Base-by-base conservation (phyloP, 2,113 vertebrate species). In the Todiramphus chloris region DNA sequence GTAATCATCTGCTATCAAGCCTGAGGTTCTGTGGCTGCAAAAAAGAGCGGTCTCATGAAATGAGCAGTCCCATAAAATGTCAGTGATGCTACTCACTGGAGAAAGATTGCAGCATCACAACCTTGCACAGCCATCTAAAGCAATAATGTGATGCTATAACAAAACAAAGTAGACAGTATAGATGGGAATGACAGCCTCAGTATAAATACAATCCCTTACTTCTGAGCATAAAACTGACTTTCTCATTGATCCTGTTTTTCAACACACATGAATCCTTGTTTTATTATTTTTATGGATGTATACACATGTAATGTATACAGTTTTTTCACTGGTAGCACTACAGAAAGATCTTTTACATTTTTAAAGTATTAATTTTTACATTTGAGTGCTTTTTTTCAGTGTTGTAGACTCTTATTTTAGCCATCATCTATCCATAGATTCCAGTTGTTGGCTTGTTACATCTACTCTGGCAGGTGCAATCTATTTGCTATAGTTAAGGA, bases 101-200 rank as follows among this genome's bases (percentile, higher is more conserved):
- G 93, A 96, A 92, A 92, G 89, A 92, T 90, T 94, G 86, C 80
- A 78, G 80, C 89, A 95, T 94, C 95, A 94, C 94, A 94, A 75
- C 46, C 68, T 94, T 72, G 63, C 60, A 89, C 25, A 87, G 73
- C 73, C 68, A 89, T 94, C 95, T 91, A 81, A 90, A 95, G 60
- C 60, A 92, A 94, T 96, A 95, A 93, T 81, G 68, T 48, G 88
- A 88, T 93, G 83, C 72, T 88, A 55, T 95, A 88, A 80, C 92
- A 97, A 93, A 93, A 90, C 86, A 86, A 90, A 92, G 66, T 63
- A 93, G 94, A 87, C 86, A 86, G 48, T 89, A 43, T 44, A 90
- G 88, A 90, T 86, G 64, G 72, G 46, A 83, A 87, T 95, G 88
- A 87, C 96, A 95, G 53, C 56, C 31, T 5, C 30, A 39, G 51